Evolutionary conservation across 37 sponge, comb jelly and placozoan species (phyloP), one percentile per base, ranked within the genome.

Genomic region (Corticium candelabrum): DNA sequence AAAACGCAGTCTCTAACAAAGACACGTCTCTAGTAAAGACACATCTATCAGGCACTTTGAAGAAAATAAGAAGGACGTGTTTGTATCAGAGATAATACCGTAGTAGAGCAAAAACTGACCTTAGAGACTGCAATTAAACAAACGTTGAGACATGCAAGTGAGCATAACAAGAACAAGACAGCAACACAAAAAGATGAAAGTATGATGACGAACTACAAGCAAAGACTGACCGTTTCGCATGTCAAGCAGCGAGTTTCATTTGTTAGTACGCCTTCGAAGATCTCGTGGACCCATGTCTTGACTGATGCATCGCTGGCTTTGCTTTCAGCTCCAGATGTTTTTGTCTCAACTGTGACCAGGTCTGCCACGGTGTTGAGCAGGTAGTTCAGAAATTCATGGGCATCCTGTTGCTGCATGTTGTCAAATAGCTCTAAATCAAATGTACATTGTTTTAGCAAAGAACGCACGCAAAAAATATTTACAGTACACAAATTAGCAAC

Each of bases 321-420:
- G 56, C 11, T 11, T 11, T 43, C 56, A 21, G 5, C 56, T 43
- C 5, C 11, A 11, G 11, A 11, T 21, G 56, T 11, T 43, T 43
- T 43, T 11, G 5, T 43, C 56, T 43, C 56, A 21, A 5, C 56
- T 43, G 11, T 43, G 56, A 97, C 50, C 1, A 91, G 69, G 76
- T 97, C 99, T 3, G 88, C 93, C 39, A 97, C 84, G 0, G 92
- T 89, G 79, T 97, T 97, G 74, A 97, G 82, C 50, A 97, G 77
- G 78, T 89, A 97, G 87, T 97, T 97, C 27, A 97, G 90, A 67
- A 97, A 94, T 84, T 97, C 99, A 40, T 97, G 99, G 5, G 99
- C 95, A 82, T 97, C 99, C 56, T 97, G 99, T 76, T 97, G 99
- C 68, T 85, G 87, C 75, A 84, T 80, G 41, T 94, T 97, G 81